Percentiles rank a stretch among this genome's conserved stretches.
Evolutionary conservation across 1,140 invertebrate genomes (phyloP).

Genomic region (Phortica variegata): DNA sequence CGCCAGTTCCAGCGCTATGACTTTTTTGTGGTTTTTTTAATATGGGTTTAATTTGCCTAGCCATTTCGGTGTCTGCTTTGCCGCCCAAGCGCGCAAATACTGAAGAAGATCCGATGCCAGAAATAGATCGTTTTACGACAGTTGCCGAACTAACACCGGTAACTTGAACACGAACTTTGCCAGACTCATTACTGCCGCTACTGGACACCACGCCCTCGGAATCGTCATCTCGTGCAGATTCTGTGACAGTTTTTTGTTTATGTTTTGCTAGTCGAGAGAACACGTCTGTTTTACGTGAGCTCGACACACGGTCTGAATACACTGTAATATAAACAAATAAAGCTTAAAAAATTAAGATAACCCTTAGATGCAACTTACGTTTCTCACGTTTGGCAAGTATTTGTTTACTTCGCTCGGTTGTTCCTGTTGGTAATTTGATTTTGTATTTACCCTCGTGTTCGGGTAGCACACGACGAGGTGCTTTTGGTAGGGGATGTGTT

Average conservation of each 20-base stretch:
- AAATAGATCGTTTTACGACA: conserved; percentile 6
- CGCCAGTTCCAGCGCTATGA: conserved; percentile 8
- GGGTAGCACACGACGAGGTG: conserved; percentile 58
- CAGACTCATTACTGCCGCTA: conserved; percentile 30
- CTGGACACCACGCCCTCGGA: conserved; percentile 41
- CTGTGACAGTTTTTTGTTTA: conserved; percentile 13
- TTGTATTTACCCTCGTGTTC: conserved; percentile 61
- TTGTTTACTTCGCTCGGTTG: conserved; percentile 57
- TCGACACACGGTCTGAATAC: conserved; percentile 47
- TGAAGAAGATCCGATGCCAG: conserved; percentile 33
- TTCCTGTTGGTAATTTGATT: conserved; percentile 58
- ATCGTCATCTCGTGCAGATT: conserved; percentile 29
- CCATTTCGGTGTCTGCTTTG: conserved; percentile 22
- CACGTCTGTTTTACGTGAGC: conserved; percentile 34
- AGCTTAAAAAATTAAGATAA: too few species aligned
- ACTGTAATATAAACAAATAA: conserved; percentile 34
- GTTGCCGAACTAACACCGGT: conserved; percentile 8
- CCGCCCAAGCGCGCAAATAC: conserved; percentile 51
- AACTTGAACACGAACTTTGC: conserved; percentile 24
- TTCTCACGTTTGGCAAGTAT: conserved; percentile 56
- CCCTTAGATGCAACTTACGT: conserved; percentile 27
- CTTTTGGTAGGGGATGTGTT: conserved; percentile 42
- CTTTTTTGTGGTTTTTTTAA: conserved; percentile 41
- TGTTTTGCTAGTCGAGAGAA: conserved; percentile 35
- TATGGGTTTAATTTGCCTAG: conserved; percentile 51